phyloP scores from a whole-genome alignment of 1,140 invertebrate genomes.

The Augochlora pura region DNA sequence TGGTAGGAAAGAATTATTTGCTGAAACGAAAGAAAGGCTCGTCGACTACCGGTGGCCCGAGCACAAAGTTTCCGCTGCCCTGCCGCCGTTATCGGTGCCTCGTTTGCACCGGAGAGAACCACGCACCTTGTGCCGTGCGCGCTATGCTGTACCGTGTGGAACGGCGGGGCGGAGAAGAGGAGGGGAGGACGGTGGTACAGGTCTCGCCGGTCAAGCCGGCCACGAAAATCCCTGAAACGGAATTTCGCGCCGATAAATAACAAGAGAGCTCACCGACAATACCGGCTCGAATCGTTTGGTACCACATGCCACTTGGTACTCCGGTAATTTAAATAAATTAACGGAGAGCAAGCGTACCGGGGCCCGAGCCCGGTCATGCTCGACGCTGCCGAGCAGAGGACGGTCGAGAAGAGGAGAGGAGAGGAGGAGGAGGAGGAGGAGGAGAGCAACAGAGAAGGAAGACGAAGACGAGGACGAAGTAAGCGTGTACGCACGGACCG shows the following conservation, averaged over 20 bases:
- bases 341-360: conserved; percentile 63
- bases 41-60: background rate
- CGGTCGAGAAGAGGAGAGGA: background rate
- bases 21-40: background rate
- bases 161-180: conserved; percentile 8
- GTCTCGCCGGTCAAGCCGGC: background rate
- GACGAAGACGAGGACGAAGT: conserved; percentile 13
- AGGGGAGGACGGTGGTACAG: background rate
- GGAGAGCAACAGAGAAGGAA: conserved; percentile 20
- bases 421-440: background rate
- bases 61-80: background rate
- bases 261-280: conserved; percentile 70
- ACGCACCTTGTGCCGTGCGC: background rate
- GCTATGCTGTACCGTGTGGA: background rate
- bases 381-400: background rate
- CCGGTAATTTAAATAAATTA: conserved; percentile 78
- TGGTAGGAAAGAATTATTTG: background rate
- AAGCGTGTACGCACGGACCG: conserved; percentile 25
- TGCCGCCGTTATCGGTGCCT: background rate
- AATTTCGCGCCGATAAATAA: conserved; percentile 71
- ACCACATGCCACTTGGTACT: conserved; percentile 63
- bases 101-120: background rate
- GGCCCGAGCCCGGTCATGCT: conserved; percentile 11
- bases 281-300: conserved; percentile 65
- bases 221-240: conserved; percentile 61